Evolutionary conservation across 1,140 invertebrate genomes (phyloP), one percentile per base, ranked within the genome.

Genomic region (Drosophila littoralis): DNA sequence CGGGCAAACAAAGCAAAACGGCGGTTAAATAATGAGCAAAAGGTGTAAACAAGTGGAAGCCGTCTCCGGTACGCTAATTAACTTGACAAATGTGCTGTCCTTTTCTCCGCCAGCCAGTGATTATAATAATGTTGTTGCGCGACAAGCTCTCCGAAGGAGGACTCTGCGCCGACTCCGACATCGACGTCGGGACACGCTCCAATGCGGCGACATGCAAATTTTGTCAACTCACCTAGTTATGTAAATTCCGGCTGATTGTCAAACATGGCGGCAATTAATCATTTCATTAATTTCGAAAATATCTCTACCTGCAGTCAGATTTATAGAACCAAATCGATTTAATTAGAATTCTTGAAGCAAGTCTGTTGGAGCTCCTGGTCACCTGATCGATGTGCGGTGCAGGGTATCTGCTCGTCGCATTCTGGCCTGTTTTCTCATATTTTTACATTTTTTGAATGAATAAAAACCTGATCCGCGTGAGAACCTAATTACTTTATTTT

Each of bases 61-160:
- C 74, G 38, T 32, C 43, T 50, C 43, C 60, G 71, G 66, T 59
- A 40, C 52, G 75, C 78, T 81, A 85, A 85, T 85, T 85, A 86
- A 86, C 78, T 86, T 85, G 81, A 85, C 81, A 85, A 85, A 85
- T 85, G 82, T 86, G 69, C 22, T 13, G 42, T 67, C 35, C 50
- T 59, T 42, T 42, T 32, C 54, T 1, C 46, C 10, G 22, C 10
- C 15, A 59, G 54, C 15, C 73, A 61, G 73, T 70, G 79, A 83
- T 70, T 83, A 58, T 69, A 51, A 65, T 72, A 45, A 60, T 71
- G 54, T 48, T 71, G 57, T 55, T 42, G 17, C 9, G 33, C 45
- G 54, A 50, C 7, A 17, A 42, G 57, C 35, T 46, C 10, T 28
- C 22, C 22, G 22, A 28, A 28, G 10, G 36, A 7, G 22, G 17